These are phyloP conservation scores for Cylindroiulus punctatus DNA, from an alignment of 2,888 invertebrate species.

Conservation along the genomic window DNA sequence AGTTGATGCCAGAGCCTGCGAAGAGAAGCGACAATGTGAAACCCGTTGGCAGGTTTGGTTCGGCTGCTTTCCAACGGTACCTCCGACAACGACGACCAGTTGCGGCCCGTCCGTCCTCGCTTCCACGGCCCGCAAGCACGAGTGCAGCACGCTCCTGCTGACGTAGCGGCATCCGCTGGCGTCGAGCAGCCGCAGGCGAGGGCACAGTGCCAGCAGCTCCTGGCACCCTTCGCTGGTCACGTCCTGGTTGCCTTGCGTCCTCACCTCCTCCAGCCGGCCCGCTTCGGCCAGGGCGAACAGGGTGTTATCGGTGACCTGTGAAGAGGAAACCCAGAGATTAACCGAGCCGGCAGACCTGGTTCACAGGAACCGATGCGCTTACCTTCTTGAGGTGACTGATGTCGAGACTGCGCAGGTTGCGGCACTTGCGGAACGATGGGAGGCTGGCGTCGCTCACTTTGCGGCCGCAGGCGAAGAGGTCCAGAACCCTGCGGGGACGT, in stretches of 20 bases:
- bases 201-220: not conserved
- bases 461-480: not conserved
- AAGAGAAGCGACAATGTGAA: too few relatives aligned
- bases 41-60: too few relatives aligned
- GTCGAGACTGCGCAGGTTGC: not conserved
- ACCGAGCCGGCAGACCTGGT: too few relatives aligned
- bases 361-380: too few relatives aligned
- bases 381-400: not conserved
- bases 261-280: not conserved
- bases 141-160: not conserved
- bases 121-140: not conserved
- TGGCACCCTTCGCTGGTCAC: not conserved
- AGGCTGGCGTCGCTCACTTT: not conserved
- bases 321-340: not conserved
- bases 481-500: not conserved
- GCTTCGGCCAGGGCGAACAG: not conserved
- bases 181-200: not conserved
- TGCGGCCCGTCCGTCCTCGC: not conserved
- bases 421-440: not conserved
- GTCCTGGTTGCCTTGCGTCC: not conserved
- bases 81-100: slow-evolving; percentile 6
- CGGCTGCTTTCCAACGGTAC: too few relatives aligned
- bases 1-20: too few relatives aligned
- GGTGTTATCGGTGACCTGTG: not conserved
- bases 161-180: not conserved